These are phyloP conservation scores for Fratercula arctica DNA, from an alignment of 2,797 vertebrate genomes.

Conservation along the genomic window DNA sequence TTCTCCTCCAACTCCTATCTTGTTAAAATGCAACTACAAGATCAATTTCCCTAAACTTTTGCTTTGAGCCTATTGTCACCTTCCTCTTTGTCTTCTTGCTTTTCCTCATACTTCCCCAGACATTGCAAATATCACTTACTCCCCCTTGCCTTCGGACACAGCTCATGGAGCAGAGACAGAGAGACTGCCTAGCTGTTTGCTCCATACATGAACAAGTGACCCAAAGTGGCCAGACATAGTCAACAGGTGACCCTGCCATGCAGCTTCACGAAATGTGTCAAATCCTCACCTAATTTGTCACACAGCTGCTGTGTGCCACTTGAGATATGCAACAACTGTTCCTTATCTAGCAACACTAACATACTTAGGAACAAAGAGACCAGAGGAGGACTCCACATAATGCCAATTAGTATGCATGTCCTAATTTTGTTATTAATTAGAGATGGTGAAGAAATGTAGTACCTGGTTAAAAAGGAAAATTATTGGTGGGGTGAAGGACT, in stretches of 20 bases:
- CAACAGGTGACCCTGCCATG: background rate
- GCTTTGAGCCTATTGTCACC: background rate
- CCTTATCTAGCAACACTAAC: background rate
- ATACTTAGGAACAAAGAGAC: background rate
- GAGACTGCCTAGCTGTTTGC: background rate
- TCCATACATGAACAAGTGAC: background rate
- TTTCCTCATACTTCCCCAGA: background rate
- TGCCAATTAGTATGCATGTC: background rate
- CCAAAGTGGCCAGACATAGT: background rate
- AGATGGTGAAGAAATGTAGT: background rate
- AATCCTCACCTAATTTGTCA: background rate
- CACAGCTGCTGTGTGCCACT: background rate
- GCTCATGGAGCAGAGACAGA: background rate
- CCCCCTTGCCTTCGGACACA: background rate
- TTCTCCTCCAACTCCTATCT: background rate
- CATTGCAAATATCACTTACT: background rate
- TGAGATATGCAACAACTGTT: background rate
- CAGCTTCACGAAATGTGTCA: background rate
- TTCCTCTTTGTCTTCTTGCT: background rate
- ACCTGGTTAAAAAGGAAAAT: background rate
- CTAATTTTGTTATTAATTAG: background rate
- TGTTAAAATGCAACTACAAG: background rate
- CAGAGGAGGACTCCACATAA: background rate
- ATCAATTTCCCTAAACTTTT: background rate
- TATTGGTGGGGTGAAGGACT: fast-evolving